phyloP scores from a whole-genome alignment of 2,888 invertebrate species.

The Torymus auratus region DNA sequence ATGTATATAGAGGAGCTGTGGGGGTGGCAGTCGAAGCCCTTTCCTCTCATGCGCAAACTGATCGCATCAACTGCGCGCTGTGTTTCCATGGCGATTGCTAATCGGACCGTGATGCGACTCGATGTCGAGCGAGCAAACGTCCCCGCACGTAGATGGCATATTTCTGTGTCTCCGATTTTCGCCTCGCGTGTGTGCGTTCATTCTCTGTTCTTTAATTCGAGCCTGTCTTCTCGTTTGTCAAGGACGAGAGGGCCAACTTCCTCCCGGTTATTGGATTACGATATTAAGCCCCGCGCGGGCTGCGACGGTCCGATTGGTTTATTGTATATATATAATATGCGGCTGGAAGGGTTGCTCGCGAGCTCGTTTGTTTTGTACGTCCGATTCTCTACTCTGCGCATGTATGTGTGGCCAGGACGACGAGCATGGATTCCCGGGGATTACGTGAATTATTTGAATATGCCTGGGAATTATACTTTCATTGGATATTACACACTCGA shows the following conservation, averaged over 20 bases:
- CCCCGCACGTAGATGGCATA: neutral
- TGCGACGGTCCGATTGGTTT: constrained; percentile 47
- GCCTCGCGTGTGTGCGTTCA: neutral
- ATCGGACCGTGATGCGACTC: constrained; percentile 77
- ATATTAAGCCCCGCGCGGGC: constrained; percentile 31
- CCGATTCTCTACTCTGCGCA: neutral
- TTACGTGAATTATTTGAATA: constrained; percentile 21
- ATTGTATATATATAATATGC: constrained; percentile 25
- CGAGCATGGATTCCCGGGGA: constrained; percentile 27
- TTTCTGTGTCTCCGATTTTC: constrained; percentile 64
- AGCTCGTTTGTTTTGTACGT: constrained; percentile 25
- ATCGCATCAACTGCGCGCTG: constrained; percentile 78
- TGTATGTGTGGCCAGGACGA: neutral
- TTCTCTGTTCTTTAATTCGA: neutral
- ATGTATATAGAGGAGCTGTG: constrained; percentile 36
- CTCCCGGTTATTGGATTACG: constrained; percentile 48
- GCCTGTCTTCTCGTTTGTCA: constrained; percentile 18
- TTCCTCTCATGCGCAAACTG: constrained; percentile 75
- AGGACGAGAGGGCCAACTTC: constrained; percentile 19
- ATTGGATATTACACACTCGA: constrained; percentile 24
- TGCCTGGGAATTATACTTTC: constrained; percentile 22
- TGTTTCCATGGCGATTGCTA: constrained; percentile 81
- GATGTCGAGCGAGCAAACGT: constrained; percentile 60
- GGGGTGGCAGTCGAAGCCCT: constrained; percentile 62
- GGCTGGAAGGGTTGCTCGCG: neutral